These are phyloP conservation scores for Drosophila carrolli DNA, from an alignment of 1,140 invertebrate species.

Conservation along the genomic window DNA sequence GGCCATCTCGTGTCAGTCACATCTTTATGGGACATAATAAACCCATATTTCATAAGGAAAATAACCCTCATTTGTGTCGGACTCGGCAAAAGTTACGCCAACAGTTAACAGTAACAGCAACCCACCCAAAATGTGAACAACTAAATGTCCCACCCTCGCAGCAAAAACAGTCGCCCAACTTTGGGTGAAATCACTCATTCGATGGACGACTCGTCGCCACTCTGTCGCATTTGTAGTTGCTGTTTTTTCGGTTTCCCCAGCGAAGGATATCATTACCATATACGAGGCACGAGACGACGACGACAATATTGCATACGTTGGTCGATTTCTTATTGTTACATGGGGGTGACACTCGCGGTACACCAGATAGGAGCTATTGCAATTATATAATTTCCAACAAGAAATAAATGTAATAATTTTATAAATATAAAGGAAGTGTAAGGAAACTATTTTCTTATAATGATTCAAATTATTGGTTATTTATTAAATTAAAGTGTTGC, in stretches of 20 bases:
- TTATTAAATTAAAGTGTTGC: no score
- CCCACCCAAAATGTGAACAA: slow-evolving; percentile 33
- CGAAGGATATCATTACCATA: slow-evolving; percentile 81
- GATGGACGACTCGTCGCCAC: slow-evolving; percentile 64
- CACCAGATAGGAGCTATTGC: not conserved
- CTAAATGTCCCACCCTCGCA: slow-evolving; percentile 37
- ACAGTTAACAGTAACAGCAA: slow-evolving; percentile 20
- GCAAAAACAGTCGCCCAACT: slow-evolving; percentile 29
- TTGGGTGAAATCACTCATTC: slow-evolving; percentile 68
- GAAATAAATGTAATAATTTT: not conserved
- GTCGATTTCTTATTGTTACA: slow-evolving; percentile 47
- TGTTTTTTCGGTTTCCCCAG: slow-evolving; percentile 37
- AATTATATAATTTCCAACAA: not conserved
- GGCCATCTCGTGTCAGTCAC: slow-evolving; percentile 56
- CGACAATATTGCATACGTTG: slow-evolving; percentile 68
- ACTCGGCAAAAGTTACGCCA: slow-evolving; percentile 27
- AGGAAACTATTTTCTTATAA: no score
- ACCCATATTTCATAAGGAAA: slow-evolving; percentile 64
- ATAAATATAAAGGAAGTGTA: not conserved
- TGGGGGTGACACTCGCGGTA: slow-evolving; percentile 13
- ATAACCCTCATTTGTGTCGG: slow-evolving; percentile 59
- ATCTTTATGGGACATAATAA: slow-evolving; percentile 66
- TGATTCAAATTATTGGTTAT: no score
- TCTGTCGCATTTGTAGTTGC: slow-evolving; percentile 56
- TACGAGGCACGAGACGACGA: slow-evolving; percentile 34